Evolutionary conservation across 2,113 vertebrate species (phyloP), one percentile per base, ranked within the genome.

Genomic region (Calyptommatus sinebrachiatus): DNA sequence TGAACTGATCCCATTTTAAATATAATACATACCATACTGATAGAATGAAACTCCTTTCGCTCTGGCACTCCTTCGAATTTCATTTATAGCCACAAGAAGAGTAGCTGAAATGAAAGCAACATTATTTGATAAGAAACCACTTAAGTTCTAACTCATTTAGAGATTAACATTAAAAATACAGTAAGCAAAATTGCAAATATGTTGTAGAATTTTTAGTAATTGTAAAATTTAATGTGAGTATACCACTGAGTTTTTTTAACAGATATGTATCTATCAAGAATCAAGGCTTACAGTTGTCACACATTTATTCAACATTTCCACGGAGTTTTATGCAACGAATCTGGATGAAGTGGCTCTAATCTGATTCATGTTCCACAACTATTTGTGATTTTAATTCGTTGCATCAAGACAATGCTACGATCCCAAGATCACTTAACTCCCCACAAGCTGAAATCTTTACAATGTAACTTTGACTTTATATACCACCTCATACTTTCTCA

Each of bases 41-140:
- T 98, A 99, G 93, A 99, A 98, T 12, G 98, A 95, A 53, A 97
- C 14, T 66, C 94, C 96, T 26, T 96, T 96, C 72, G 95, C 90
- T 62, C 75, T 93, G 80, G 98, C 96, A 76, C 97, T 99, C 92
- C 94, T 97, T 86, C 96, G 97, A 85, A 99, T 97, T 94, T 99
- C 98, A 93, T 99, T 99, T 90, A 99, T 80, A 78, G 98, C 98
- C 81, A 99, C 97, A 66, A 99, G 94, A 83, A 99, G 96, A 2
- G 98, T 99, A 87, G 98, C 98, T 99, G 91, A 89, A 94, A 92
- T 78, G 89, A 84, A 83, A 90, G 35, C n/a, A 87, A 77, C 53
- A n/a, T 26, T 28, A 31, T 65, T 65, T 72, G 24, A 45, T 26
- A 16, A 2, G 35, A 21, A 71, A 50, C 16, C 70, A 71, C 20